Evolutionary conservation across 1,140 invertebrate species (phyloP).

Genomic region (Dysdera silvatica): DNA sequence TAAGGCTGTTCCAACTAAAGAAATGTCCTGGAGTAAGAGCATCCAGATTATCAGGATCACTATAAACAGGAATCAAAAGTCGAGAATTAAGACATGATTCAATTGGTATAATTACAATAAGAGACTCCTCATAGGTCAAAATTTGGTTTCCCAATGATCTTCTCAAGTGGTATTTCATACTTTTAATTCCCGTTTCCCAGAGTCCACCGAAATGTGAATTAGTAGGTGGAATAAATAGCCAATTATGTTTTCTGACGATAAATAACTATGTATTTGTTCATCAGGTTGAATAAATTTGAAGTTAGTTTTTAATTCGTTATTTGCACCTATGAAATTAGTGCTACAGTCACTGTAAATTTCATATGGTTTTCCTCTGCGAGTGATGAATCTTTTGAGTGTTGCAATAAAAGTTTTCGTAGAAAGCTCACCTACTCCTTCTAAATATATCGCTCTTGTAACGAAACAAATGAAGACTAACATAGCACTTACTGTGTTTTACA

Average conservation of each 20-base stretch:
- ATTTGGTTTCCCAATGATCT: conserved; percentile 5
- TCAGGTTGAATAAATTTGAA: background rate
- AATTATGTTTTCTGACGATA: background rate
- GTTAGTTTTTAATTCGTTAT: conserved; percentile 1
- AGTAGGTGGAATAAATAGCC: conserved; percentile 42
- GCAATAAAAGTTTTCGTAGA: conserved; percentile 32
- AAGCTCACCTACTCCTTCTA: conserved; percentile 29
- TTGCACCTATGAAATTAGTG: background rate
- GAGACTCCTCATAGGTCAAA: conserved; percentile 35
- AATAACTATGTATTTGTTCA: background rate
- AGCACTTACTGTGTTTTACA: conserved; percentile 7
- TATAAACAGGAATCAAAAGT: conserved; percentile 34
- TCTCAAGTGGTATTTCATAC: conserved; percentile 33
- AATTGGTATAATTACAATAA: conserved; percentile 36
- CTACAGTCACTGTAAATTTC: conserved; percentile 29
- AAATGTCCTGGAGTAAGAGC: conserved; percentile 37
- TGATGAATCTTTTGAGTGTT: conserved; percentile 35
- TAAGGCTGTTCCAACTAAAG: conserved; percentile 13
- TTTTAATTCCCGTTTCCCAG: conserved; percentile 28
- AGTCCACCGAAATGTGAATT: conserved; percentile 40
- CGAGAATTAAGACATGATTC: conserved; percentile 40
- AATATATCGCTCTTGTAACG: conserved; percentile 27
- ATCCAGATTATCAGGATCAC: conserved; percentile 36
- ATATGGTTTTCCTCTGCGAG: conserved; percentile 31
- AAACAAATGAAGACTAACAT: conserved; percentile 32